Percentiles rank a stretch among this genome's conserved stretches.
phyloP scores from a whole-genome alignment of 1,140 invertebrate genomes.

The Aporrectodea caliginosa region DNA sequence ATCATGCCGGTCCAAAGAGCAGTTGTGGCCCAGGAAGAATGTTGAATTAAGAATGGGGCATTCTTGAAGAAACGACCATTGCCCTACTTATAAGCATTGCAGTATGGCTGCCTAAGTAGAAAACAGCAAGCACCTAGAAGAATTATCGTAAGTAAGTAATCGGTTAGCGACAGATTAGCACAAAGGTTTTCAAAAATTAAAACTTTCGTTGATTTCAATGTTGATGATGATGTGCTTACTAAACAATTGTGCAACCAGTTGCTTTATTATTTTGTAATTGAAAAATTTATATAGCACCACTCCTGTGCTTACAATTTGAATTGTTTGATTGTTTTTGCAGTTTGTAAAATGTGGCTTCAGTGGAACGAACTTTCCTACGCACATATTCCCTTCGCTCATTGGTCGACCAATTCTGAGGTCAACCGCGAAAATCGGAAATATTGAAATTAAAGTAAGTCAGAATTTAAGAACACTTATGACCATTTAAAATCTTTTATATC shows the following conservation, averaged over 20 bases:
- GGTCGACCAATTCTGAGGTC: constrained; percentile 96
- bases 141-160: neutral
- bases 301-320: constrained; percentile 7
- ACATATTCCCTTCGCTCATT: constrained; percentile 98
- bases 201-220: neutral
- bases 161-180: neutral
- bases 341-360: constrained; percentile 99
- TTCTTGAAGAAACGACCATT: too few relatives aligned
- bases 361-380: constrained; percentile 95
- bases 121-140: neutral
- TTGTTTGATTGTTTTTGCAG: constrained; percentile 64
- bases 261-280: neutral
- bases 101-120: neutral
- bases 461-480: too few relatives aligned
- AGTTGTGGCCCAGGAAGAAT: too few relatives aligned
- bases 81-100: neutral
- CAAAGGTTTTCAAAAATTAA: constrained; percentile 18
- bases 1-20: too few relatives aligned
- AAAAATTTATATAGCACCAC: neutral
- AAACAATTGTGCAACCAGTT: neutral
- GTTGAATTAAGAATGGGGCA: too few relatives aligned
- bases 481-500: too few relatives aligned
- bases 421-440: constrained; percentile 94
- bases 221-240: neutral
- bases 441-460: constrained; percentile 89